phyloP scores from a whole-genome alignment of 2,113 vertebrate genomes.

The Pteruthius melanotis region DNA sequence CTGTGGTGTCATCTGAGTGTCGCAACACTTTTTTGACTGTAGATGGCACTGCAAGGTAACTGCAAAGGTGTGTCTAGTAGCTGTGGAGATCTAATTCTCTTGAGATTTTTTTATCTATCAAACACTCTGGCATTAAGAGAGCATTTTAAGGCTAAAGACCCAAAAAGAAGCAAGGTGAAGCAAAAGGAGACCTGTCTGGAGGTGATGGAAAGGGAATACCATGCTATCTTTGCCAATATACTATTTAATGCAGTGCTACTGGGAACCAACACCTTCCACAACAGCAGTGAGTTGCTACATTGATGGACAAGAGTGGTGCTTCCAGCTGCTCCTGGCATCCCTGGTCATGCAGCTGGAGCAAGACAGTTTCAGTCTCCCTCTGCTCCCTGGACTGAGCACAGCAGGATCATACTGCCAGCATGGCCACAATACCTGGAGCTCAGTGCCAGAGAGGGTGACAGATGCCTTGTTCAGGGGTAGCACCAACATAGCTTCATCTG shows the following conservation, averaged over 20 bases:
- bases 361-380: neutral
- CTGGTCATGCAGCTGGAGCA: neutral
- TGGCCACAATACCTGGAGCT: too few relatives aligned
- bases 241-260: neutral
- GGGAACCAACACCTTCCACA: neutral
- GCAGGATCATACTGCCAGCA: neutral
- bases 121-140: neutral
- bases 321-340: neutral
- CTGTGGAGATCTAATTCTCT: neutral
- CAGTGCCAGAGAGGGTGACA: neutral
- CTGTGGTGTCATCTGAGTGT: neutral
- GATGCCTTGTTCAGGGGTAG: neutral
- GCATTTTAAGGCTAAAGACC: neutral
- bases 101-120: neutral
- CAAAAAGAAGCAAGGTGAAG: neutral
- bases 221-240: neutral
- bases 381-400: neutral
- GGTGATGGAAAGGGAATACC: neutral
- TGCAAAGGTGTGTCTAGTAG: neutral
- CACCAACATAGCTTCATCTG: neutral
- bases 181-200: neutral
- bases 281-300: neutral
- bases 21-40: neutral
- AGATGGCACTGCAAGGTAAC: constrained; percentile 43
- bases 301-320: neutral